These are phyloP conservation scores for Pteronotus mesoamericanus DNA, from an alignment of 2,797 vertebrate species.

Conservation along the genomic window DNA sequence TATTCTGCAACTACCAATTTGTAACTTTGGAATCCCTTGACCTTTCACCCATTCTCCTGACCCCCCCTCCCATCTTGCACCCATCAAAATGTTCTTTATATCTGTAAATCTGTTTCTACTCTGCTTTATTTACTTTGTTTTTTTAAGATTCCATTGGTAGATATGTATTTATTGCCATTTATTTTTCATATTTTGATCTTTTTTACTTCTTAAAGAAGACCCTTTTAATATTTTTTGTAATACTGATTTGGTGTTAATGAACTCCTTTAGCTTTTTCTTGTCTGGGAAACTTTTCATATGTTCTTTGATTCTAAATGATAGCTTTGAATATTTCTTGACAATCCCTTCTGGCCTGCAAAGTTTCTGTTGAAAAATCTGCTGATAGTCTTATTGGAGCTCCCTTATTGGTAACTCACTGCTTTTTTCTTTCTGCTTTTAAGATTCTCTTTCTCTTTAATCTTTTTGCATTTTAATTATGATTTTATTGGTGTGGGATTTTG, in stretches of 20 bases:
- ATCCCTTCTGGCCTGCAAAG: background rate
- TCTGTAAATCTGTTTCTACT: background rate
- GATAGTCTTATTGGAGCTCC: background rate
- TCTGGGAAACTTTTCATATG: background rate
- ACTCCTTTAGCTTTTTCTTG: background rate
- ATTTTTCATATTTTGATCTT: background rate
- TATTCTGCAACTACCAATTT: background rate
- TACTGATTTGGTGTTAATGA: background rate
- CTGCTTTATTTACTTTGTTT: background rate
- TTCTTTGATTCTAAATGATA: background rate
- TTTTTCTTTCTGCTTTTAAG: background rate
- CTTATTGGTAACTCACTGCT: background rate
- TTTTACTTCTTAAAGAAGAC: background rate
- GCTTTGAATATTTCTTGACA: background rate
- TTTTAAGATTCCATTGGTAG: background rate
- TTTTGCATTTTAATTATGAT: background rate
- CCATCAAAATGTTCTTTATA: background rate
- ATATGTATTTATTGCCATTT: background rate
- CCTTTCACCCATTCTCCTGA: background rate
- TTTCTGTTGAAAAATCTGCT: background rate
- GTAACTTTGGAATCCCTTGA: background rate
- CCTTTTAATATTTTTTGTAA: background rate
- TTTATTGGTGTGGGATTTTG: background rate
- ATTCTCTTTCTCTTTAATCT: background rate
- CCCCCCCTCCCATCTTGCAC: background rate